Evolutionary conservation across 2,888 invertebrate species (phyloP).

Genomic region (Caenorhabditis angaria): DNA sequence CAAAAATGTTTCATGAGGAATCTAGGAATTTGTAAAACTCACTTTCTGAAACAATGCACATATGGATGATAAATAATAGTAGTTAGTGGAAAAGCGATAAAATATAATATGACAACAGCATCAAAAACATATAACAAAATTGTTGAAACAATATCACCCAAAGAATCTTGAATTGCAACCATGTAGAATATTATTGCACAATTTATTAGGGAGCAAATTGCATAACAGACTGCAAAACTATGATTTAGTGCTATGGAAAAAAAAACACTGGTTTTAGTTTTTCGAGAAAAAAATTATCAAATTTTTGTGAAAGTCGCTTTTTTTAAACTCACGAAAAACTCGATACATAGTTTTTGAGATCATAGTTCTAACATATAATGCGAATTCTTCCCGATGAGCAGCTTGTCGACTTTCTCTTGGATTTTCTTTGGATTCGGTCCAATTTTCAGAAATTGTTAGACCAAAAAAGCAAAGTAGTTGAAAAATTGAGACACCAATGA

Average conservation of each 20-base stretch:
- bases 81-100: slow-evolving; percentile 64
- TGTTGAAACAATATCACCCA: slow-evolving; percentile 57
- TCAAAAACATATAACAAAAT: slow-evolving; percentile 65
- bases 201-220: slow-evolving; percentile 54
- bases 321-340: slow-evolving; percentile 42
- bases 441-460: slow-evolving; percentile 63
- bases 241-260: no score
- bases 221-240: slow-evolving; percentile 61
- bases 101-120: slow-evolving; percentile 61
- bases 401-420: slow-evolving; percentile 32
- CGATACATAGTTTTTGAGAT: slow-evolving; percentile 52
- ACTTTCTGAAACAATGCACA: slow-evolving; percentile 53
- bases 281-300: neutral
- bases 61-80: slow-evolving; percentile 68
- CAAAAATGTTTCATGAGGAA: no score
- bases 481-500: slow-evolving; percentile 60
- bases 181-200: slow-evolving; percentile 67
- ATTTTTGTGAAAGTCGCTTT: neutral
- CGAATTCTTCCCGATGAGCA: slow-evolving; percentile 41
- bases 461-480: slow-evolving; percentile 69
- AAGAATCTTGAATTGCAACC: slow-evolving; percentile 64
- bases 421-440: slow-evolving; percentile 44
- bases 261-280: no score
- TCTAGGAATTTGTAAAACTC: neutral
- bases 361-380: slow-evolving; percentile 38